Conservation (phyloP, 2,888 invertebrate species). For the Pandemis corylana region DNA sequence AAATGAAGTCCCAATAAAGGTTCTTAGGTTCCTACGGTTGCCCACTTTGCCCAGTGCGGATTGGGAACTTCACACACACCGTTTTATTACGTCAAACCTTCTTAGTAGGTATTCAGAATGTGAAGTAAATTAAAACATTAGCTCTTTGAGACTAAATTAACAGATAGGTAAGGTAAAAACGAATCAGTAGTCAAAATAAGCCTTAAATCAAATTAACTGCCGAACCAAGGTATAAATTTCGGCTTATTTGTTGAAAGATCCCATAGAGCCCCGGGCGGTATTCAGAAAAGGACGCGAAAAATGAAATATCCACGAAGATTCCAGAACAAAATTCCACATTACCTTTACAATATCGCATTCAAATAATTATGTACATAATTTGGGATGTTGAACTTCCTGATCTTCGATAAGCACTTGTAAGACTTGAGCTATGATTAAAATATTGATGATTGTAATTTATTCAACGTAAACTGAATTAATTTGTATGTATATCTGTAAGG, state of each 20-base stretch:
- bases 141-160: too few species aligned
- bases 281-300: constrained; percentile 1
- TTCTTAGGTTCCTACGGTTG: too few species aligned
- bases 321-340: neutral
- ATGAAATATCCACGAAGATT: constrained; percentile 5
- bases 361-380: constrained; percentile 33
- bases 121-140: too few species aligned
- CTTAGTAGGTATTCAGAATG: too few species aligned
- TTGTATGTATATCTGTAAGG: neutral
- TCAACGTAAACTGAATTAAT: neutral
- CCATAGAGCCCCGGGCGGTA: constrained; percentile 1
- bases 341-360: constrained; percentile 15
- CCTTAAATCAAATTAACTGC: neutral
- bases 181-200: too few species aligned
- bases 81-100: too few species aligned
- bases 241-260: constrained; percentile 6
- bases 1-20: neutral
- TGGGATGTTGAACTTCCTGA: constrained; percentile 4
- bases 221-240: neutral
- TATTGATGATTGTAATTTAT: neutral
- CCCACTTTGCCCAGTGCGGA: too few species aligned
- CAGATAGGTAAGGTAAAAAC: too few species aligned
- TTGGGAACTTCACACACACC: too few species aligned
- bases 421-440: neutral
- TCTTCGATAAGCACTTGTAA: neutral